These are phyloP conservation scores for Podarcis siculus DNA, from an alignment of 2,797 vertebrate species.

Conservation along the genomic window DNA sequence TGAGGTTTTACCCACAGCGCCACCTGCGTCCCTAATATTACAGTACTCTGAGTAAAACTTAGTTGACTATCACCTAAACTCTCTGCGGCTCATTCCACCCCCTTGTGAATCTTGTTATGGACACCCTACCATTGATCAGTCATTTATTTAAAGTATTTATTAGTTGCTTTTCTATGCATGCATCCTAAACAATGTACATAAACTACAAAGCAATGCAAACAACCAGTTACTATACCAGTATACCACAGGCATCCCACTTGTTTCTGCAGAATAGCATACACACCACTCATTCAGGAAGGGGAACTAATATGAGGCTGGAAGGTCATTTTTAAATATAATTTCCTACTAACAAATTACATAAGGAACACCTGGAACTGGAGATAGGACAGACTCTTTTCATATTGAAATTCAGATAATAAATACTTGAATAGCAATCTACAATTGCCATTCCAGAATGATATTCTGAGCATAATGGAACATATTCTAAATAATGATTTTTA, in stretches of 20 bases:
- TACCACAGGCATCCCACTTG: background rate
- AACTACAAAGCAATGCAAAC: background rate
- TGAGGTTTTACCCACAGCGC: too few species aligned
- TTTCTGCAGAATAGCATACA: background rate
- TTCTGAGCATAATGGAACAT: background rate
- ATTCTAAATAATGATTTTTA: background rate
- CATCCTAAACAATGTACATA: background rate
- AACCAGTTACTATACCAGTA: background rate
- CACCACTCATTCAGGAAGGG: background rate
- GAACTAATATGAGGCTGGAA: background rate
- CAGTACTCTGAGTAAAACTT: too few species aligned
- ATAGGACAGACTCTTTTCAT: background rate
- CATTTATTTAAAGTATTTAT: background rate
- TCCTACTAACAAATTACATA: background rate
- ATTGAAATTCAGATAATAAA: constrained; percentile 17
- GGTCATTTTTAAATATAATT: constrained; percentile 15
- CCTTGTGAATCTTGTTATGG: background rate
- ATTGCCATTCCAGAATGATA: constrained; percentile 18
- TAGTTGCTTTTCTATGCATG: background rate
- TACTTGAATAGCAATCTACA: background rate
- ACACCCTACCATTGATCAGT: background rate
- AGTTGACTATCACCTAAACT: background rate
- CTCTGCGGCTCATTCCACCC: background rate
- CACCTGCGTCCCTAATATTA: too few species aligned
- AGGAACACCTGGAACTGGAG: background rate